Evolutionary conservation across 2,797 vertebrate genomes (phyloP).

Genomic region (Sciurus carolinensis): DNA sequence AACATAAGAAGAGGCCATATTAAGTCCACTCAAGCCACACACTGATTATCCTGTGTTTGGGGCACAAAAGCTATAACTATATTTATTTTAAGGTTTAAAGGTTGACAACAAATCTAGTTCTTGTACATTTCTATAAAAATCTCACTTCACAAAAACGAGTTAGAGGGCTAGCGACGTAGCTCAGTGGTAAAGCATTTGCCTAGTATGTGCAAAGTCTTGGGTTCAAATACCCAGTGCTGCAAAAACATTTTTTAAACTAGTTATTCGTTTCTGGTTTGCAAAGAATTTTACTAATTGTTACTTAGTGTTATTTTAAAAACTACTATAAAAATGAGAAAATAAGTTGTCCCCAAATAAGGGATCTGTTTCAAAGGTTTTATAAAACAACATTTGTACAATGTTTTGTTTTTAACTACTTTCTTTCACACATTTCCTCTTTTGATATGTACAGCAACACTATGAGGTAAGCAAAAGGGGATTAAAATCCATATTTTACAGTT

Average conservation of each 20-base stretch:
- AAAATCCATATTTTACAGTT: background rate
- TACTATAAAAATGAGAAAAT: background rate
- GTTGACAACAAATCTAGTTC: conserved; percentile 21
- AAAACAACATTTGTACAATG: background rate
- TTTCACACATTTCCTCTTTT: background rate
- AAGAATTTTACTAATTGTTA: background rate
- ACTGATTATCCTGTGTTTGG: background rate
- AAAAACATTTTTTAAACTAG: background rate
- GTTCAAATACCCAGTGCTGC: too few species aligned
- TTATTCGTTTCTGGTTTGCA: background rate
- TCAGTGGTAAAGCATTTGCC: too few species aligned
- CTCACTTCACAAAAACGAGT: conserved; percentile 23
- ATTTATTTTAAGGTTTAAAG: background rate
- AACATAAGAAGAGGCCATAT: background rate
- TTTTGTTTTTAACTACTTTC: background rate
- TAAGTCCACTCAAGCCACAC: background rate
- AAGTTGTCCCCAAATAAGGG: background rate
- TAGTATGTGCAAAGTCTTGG: too few species aligned
- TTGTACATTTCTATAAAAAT: conserved; percentile 17
- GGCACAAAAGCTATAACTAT: background rate
- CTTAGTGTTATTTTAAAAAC: conserved; percentile 9
- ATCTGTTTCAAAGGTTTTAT: background rate
- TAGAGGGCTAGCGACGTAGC: too few species aligned
- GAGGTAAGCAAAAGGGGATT: background rate
- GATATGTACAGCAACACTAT: background rate